Percentiles rank a stretch among this genome's conserved stretches.
Evolutionary conservation across 2,888 invertebrate species (phyloP).

Genomic region (Eupeodes luniger): DNA sequence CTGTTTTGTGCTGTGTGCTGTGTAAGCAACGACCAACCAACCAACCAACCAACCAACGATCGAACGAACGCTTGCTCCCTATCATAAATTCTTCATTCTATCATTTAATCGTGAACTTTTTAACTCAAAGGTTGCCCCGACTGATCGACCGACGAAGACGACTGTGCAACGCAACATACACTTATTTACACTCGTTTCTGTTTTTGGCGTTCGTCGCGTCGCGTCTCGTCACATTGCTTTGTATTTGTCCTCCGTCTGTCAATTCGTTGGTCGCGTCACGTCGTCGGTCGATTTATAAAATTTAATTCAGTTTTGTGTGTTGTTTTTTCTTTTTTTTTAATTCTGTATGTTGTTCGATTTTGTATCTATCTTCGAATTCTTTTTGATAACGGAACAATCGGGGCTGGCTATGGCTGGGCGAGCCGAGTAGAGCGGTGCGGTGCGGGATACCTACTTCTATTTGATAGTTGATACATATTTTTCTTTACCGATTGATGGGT

Average conservation of each 20-base stretch:
- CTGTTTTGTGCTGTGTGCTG: conserved; percentile 35
- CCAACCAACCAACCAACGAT: too few species aligned
- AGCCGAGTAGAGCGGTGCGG: neutral
- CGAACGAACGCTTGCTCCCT: conserved; percentile 54
- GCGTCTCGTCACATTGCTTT: neutral
- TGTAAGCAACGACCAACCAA: conserved; percentile 25
- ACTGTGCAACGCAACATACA: conserved; percentile 34
- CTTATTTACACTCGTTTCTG: conserved; percentile 10
- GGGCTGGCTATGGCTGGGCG: neutral
- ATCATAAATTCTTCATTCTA: conserved; percentile 75
- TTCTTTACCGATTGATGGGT: conserved; percentile 23
- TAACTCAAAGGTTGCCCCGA: conserved; percentile 71
- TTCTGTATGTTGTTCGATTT: conserved; percentile 23
- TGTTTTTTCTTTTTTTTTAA: conserved; percentile 19
- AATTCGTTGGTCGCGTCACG: neutral
- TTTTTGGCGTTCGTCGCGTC: conserved; percentile 4
- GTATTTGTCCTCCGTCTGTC: neutral
- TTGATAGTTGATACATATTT: conserved; percentile 12
- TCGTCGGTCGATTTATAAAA: conserved; percentile 16
- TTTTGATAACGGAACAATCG: conserved; percentile 55
- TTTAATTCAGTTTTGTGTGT: conserved; percentile 56
- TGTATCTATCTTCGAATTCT: conserved; percentile 35
- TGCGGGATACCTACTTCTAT: too few species aligned
- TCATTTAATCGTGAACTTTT: conserved; percentile 76
- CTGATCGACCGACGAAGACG: conserved; percentile 18